Conservation (phyloP, 2,888 invertebrate genomes). For the Himalopsyche tibetana region DNA sequence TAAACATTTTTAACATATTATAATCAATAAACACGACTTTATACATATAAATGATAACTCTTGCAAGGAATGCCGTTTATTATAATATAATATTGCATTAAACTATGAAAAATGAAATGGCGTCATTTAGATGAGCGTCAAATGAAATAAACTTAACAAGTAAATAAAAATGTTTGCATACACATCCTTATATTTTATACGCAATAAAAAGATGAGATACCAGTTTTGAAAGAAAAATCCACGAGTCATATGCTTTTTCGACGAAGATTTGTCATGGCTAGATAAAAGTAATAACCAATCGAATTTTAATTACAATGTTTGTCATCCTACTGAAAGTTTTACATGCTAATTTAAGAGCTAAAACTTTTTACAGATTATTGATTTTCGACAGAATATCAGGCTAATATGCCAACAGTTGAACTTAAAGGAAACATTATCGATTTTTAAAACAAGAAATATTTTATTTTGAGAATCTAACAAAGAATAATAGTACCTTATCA, state of each 20-base stretch:
- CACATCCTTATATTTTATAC: neutral
- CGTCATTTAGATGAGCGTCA: slow-evolving; percentile 5
- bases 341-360: too few relatives aligned
- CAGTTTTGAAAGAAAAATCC: neutral
- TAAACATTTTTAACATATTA: slow-evolving; percentile 12
- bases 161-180: slow-evolving; percentile 21
- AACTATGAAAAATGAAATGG: slow-evolving; percentile 4
- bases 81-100: slow-evolving; percentile 16
- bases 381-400: too few relatives aligned
- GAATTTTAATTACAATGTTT: neutral
- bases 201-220: neutral
- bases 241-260: neutral
- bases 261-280: neutral
- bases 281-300: neutral
- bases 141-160: slow-evolving; percentile 32
- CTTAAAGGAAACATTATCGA: too few relatives aligned
- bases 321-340: too few relatives aligned
- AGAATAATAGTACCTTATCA: neutral
- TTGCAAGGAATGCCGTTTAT: slow-evolving; percentile 21
- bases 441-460: too few relatives aligned
- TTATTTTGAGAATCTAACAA: neutral
- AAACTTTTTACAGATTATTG: too few relatives aligned
- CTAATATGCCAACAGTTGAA: too few relatives aligned
- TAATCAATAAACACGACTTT: slow-evolving; percentile 36
- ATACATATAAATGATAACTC: slow-evolving; percentile 13